Evolutionary conservation across 2,888 invertebrate genomes (phyloP), one percentile per base, ranked within the genome.

Genomic region (Pseudococcus viburni): DNA sequence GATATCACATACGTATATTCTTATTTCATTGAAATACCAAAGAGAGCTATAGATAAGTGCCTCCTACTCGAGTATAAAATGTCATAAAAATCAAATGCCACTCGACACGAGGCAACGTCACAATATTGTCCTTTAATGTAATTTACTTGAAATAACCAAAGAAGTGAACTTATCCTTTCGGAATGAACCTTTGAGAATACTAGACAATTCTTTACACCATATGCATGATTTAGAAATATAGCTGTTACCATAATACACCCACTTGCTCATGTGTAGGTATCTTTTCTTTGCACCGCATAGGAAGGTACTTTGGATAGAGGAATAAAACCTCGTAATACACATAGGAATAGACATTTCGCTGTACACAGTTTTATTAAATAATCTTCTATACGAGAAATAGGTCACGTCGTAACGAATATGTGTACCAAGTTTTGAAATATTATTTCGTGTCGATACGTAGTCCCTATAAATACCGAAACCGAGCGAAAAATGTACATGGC

Each of bases 401-500:
- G 68, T 73, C 68, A 73, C 33, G 11, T 12, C 68, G 12, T 22
- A 26, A 12, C 68, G 22, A 64, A 64, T 64, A 64, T 6, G 55
- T 55, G 5, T 59, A 59, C 19, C 59, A 59, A 59, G 19, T 59
- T 59, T 59, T 59, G 59, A 59, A 59, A 73, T 15, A 73, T 22
- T 73, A 73, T 73, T 73, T 73, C 68, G 26, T 33, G 33, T 73
- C 68, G 33, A 73, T 73, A 73, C 26, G n/a, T 33, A 1, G 26
- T 33, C 26, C 26, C 26, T 33, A 33, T 33, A 33, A 33, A 33
- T 33, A 33, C 26, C 26, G 26, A 33, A 33, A 73, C 22, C 22
- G 64, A 19, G 22, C 64, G 64, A 64, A 64, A 33, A 73, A 73
- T 73, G 68, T 73, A 73, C 68, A 33, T 73, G 68, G 26, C 68